Evolutionary conservation across 1,140 invertebrate species (phyloP).

Genomic region (Drosophila insularis): DNA sequence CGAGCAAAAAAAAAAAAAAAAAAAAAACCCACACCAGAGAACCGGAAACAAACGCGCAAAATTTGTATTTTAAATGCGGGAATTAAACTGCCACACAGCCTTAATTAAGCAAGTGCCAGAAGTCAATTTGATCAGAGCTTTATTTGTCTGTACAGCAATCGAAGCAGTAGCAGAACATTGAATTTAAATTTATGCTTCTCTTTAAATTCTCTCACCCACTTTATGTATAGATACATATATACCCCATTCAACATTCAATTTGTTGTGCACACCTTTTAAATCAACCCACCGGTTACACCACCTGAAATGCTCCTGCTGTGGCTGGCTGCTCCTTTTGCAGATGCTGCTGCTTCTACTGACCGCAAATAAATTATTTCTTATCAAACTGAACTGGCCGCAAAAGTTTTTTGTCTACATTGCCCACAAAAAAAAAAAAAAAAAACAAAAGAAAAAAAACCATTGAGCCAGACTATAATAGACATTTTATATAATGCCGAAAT

Average conservation of each 20-base stretch:
- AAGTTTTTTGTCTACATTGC: conserved; percentile 58
- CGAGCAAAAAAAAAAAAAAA: neutral
- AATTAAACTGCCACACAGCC: conserved; percentile 8
- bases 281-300: neutral
- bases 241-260: conserved; percentile 43
- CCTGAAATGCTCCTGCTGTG: conserved; percentile 34
- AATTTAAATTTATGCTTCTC: conserved; percentile 21
- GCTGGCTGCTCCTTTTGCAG: neutral
- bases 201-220: neutral
- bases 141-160: neutral
- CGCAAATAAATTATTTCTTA: conserved; percentile 79
- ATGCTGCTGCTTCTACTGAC: conserved; percentile 33
- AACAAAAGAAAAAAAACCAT: neutral
- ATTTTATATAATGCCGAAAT: neutral
- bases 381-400: conserved; percentile 72
- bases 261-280: conserved; percentile 18
- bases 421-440: neutral
- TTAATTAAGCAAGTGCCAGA: conserved; percentile 28
- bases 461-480: neutral
- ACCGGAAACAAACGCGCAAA: neutral
- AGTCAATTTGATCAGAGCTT: conserved; percentile 19
- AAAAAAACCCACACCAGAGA: neutral
- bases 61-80: conserved; percentile 13
- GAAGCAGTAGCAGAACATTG: neutral
- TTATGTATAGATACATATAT: neutral